These are phyloP conservation scores for Ichneumon xanthorius DNA, from an alignment of 2,888 invertebrate genomes.

Conservation along the genomic window DNA sequence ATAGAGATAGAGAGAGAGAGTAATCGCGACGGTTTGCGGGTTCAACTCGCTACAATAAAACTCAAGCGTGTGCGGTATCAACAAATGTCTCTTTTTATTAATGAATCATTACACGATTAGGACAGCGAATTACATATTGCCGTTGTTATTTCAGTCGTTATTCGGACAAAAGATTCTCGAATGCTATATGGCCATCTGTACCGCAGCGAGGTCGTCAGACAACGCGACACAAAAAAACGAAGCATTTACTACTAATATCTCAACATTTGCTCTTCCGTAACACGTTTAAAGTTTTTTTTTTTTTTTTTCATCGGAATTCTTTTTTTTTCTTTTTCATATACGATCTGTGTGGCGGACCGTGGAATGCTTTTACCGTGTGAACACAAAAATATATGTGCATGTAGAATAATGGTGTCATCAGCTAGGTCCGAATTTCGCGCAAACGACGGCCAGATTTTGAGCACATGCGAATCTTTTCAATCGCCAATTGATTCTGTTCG, in stretches of 20 bases:
- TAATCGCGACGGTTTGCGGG: slow-evolving; percentile 65
- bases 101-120: slow-evolving; percentile 66
- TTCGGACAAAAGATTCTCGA: slow-evolving; percentile 62
- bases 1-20: not conserved
- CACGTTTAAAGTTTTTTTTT: slow-evolving; percentile 61
- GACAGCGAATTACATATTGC: slow-evolving; percentile 66
- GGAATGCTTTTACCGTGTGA: slow-evolving; percentile 63
- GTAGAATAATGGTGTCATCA: slow-evolving; percentile 26
- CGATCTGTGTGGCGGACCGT: slow-evolving; percentile 25
- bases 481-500: slow-evolving; percentile 68
- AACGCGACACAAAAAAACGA: slow-evolving; percentile 28
- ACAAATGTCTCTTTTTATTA: slow-evolving; percentile 70
- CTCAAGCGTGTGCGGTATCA: slow-evolving; percentile 71
- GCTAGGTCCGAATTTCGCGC: slow-evolving; percentile 67
- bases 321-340: slow-evolving; percentile 16
- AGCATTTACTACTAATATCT: slow-evolving; percentile 35
- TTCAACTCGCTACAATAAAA: slow-evolving; percentile 79
- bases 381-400: slow-evolving; percentile 45
- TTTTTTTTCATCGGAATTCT: not conserved
- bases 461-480: slow-evolving; percentile 69
- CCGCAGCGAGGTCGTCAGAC: slow-evolving; percentile 51
- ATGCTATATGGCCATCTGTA: slow-evolving; percentile 54
- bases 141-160: slow-evolving; percentile 54
- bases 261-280: slow-evolving; percentile 66
- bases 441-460: slow-evolving; percentile 68